phyloP scores from a whole-genome alignment of 2,113 vertebrate species.

The Oenanthe melanoleuca region DNA sequence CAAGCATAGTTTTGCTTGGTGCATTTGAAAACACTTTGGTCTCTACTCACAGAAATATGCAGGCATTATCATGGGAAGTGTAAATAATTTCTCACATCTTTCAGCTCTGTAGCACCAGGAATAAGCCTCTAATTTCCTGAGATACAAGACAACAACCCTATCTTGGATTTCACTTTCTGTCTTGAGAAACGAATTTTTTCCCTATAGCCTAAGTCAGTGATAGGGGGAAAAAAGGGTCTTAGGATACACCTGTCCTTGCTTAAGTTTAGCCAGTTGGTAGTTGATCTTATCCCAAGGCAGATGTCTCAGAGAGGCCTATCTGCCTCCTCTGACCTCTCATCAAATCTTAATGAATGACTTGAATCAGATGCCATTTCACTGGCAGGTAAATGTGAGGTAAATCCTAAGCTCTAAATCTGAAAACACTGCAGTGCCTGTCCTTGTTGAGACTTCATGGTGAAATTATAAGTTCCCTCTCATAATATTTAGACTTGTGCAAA shows the following conservation, averaged over 20 bases:
- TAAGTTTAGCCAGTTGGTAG: not conserved
- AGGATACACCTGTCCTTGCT: not conserved
- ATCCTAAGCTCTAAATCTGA: not conserved
- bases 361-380: not conserved
- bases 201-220: not conserved
- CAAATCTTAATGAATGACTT: not conserved
- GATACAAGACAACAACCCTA: not conserved
- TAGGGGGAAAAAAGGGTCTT: not conserved
- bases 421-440: not conserved
- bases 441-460: not conserved
- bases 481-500: not conserved
- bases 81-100: not conserved
- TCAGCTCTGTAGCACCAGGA: not conserved
- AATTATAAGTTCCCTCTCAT: not conserved
- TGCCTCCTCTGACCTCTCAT: not conserved
- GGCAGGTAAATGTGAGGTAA: not conserved
- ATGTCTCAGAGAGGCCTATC: not conserved
- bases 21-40: not conserved
- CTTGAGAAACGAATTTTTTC: not conserved
- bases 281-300: not conserved
- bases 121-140: not conserved
- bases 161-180: not conserved
- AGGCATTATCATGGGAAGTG: not conserved
- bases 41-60: not conserved
- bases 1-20: not conserved